phyloP scores from a whole-genome alignment of 1,140 invertebrate species.

The Eriocheir sinensis region DNA sequence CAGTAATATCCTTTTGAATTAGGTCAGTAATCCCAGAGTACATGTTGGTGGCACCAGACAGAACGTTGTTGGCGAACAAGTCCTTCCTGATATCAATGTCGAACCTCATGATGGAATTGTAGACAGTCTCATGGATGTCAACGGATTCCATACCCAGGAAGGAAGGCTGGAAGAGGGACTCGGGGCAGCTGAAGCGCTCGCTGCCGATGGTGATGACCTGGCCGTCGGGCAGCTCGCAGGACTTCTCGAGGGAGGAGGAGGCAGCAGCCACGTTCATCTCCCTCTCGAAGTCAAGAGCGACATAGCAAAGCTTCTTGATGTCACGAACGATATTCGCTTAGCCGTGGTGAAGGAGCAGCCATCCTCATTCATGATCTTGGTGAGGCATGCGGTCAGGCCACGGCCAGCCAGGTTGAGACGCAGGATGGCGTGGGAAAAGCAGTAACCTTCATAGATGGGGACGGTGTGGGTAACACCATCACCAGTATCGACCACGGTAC shows the following conservation, averaged over 20 bases:
- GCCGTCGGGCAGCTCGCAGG: constrained; percentile 81
- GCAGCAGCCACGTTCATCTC: constrained; percentile 65
- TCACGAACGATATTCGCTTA: constrained; percentile 95
- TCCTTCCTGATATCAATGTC: constrained; percentile 82
- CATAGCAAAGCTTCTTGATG: constrained; percentile 96
- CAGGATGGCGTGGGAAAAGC: constrained; percentile 39
- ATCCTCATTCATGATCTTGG: constrained; percentile 90
- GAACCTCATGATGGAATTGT: constrained; percentile 86
- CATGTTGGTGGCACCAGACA: constrained; percentile 90
- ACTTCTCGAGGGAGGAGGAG: constrained; percentile 63
- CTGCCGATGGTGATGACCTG: constrained; percentile 98
- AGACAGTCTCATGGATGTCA: constrained; percentile 91
- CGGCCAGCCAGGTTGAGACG: constrained; percentile 53
- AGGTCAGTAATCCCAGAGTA: constrained; percentile 92
- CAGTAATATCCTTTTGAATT: constrained; percentile 95
- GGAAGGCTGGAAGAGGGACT: constrained; percentile 91
- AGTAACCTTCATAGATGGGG: constrained; percentile 70
- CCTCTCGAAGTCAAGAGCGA: constrained; percentile 84
- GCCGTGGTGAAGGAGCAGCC: constrained; percentile 84
- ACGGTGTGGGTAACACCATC: constrained; percentile 69
- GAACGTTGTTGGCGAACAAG: constrained; percentile 88
- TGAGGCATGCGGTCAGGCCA: constrained; percentile 63
- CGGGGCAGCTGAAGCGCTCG: constrained; percentile 93
- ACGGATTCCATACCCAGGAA: constrained; percentile 91
- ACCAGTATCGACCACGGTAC: constrained; percentile 76